Evolutionary conservation across 2,113 vertebrate genomes (phyloP).

Genomic region (Caranx melampygus): DNA sequence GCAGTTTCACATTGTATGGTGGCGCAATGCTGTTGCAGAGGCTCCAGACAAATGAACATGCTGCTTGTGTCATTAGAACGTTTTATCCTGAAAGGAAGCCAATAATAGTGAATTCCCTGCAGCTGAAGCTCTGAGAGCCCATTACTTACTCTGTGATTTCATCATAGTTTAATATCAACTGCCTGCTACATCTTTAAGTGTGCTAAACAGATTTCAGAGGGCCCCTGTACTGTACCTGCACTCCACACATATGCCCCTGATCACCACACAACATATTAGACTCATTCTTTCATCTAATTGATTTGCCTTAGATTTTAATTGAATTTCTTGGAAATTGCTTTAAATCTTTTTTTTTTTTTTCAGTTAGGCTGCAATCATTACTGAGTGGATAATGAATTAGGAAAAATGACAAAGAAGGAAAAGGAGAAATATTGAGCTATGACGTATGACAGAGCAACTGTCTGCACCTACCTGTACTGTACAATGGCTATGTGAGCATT

Average conservation of each 20-base stretch:
- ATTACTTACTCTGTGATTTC: slow-evolving; percentile 36
- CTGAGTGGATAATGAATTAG: slow-evolving; percentile 14
- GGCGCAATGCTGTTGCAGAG: slow-evolving; percentile 23
- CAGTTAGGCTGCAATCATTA: slow-evolving; percentile 19
- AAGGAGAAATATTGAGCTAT: slow-evolving; percentile 17
- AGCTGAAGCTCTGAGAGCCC: slow-evolving; percentile 53
- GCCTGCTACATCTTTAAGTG: slow-evolving; percentile 46
- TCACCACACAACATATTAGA: slow-evolving; percentile 27
- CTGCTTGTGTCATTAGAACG: slow-evolving; percentile 14
- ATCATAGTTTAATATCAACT: slow-evolving; percentile 36
- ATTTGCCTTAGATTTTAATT: slow-evolving; percentile 43
- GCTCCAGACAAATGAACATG: slow-evolving; percentile 24
- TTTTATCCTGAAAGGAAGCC: slow-evolving; percentile 35
- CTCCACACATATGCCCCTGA: slow-evolving; percentile 20
- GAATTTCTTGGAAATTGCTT: slow-evolving; percentile 26
- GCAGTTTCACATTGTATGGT: slow-evolving; percentile 46
- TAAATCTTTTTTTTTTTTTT: slow-evolving; percentile 4
- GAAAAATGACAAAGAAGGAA: slow-evolving; percentile 18
- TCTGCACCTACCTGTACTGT: slow-evolving; percentile 56
- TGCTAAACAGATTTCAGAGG: slow-evolving; percentile 46
- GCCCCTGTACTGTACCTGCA: slow-evolving; percentile 50
- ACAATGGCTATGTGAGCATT: slow-evolving; percentile 37
- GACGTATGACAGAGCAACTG: slow-evolving; percentile 23
- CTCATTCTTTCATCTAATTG: slow-evolving; percentile 27
- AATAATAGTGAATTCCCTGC: slow-evolving; percentile 51